Conservation (phyloP, 2,888 invertebrate species). For the Eretmocerus hayati region DNA sequence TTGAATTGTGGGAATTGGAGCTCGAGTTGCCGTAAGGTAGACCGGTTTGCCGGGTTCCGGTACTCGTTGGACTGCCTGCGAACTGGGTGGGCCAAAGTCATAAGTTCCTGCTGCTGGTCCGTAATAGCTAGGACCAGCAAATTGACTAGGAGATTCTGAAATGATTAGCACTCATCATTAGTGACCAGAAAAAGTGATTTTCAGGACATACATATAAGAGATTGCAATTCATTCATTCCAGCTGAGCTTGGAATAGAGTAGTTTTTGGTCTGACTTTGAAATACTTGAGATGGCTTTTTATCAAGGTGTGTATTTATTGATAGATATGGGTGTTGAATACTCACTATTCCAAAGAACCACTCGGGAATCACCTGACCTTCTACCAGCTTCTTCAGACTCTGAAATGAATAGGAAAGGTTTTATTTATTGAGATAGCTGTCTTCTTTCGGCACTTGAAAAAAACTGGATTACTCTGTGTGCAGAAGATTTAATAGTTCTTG, state of each 20-base stretch:
- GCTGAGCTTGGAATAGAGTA: too few relatives aligned
- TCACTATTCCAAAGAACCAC: slow-evolving; percentile 84
- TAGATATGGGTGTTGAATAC: too few relatives aligned
- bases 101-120: slow-evolving; percentile 40
- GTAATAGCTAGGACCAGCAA: slow-evolving; percentile 44
- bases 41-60: slow-evolving; percentile 38
- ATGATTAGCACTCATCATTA: too few relatives aligned
- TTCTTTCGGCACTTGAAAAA: too few relatives aligned
- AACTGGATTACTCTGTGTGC: not conserved
- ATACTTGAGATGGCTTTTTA: too few relatives aligned
- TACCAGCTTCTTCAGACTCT: slow-evolving; percentile 74
- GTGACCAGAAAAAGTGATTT: too few relatives aligned
- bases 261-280: too few relatives aligned
- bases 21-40: slow-evolving; percentile 38
- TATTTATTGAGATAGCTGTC: not conserved
- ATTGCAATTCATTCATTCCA: too few relatives aligned
- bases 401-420: slow-evolving; percentile 33
- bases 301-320: too few relatives aligned
- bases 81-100: slow-evolving; percentile 42
- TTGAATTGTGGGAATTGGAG: slow-evolving; percentile 37
- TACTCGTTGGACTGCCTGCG: slow-evolving; percentile 37
- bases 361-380: slow-evolving; percentile 70
- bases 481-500: slow-evolving; percentile 1
- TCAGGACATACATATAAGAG: not conserved
- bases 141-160: slow-evolving; percentile 35